Percentiles rank a stretch among this genome's conserved stretches.
Conservation (phyloP, 2,888 invertebrate species). For the Andrena fulva region DNA sequence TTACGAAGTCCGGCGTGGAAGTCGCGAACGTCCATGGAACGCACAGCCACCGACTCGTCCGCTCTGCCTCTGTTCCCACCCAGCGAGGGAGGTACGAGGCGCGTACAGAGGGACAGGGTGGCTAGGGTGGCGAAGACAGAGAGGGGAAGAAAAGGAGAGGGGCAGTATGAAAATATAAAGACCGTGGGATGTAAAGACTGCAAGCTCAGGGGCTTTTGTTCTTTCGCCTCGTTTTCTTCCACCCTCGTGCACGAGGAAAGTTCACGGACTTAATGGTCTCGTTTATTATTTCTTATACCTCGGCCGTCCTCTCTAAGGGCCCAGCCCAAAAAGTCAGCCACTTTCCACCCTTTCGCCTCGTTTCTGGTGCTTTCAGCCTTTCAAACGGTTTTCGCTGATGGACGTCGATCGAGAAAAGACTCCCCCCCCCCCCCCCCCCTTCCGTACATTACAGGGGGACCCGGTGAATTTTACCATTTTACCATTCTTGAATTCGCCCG, state of each 20-base stretch:
- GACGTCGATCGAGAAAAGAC: slow-evolving; percentile 54
- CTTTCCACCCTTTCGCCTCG: slow-evolving; percentile 63
- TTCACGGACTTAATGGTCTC: slow-evolving; percentile 82
- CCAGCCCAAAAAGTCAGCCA: slow-evolving; percentile 71
- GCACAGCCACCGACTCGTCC: neutral
- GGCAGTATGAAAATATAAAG: slow-evolving; percentile 73
- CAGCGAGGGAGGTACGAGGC: neutral
- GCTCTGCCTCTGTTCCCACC: no score
- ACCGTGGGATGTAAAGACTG: slow-evolving; percentile 73
- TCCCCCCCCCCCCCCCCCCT: neutral
- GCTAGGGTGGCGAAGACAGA: neutral
- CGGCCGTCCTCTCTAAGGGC: slow-evolving; percentile 75
- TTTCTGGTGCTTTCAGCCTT: slow-evolving; percentile 62
- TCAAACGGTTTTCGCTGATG: slow-evolving; percentile 52
- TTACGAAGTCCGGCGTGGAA: slow-evolving; percentile 50
- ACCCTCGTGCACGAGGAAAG: slow-evolving; percentile 75
- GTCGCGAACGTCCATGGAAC: slow-evolving; percentile 18
- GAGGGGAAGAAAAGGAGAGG: slow-evolving; percentile 25
- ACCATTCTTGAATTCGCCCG: neutral
- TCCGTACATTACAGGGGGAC: neutral
- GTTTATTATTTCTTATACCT: slow-evolving; percentile 83
- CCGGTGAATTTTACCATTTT: slow-evolving; percentile 36
- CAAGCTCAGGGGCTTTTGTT: slow-evolving; percentile 74
- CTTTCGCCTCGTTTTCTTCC: slow-evolving; percentile 71
- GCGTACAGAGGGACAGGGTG: neutral